These are phyloP conservation scores for Troides oblongomaculatus DNA, from an alignment of 2,888 invertebrate species.

Conservation along the genomic window DNA sequence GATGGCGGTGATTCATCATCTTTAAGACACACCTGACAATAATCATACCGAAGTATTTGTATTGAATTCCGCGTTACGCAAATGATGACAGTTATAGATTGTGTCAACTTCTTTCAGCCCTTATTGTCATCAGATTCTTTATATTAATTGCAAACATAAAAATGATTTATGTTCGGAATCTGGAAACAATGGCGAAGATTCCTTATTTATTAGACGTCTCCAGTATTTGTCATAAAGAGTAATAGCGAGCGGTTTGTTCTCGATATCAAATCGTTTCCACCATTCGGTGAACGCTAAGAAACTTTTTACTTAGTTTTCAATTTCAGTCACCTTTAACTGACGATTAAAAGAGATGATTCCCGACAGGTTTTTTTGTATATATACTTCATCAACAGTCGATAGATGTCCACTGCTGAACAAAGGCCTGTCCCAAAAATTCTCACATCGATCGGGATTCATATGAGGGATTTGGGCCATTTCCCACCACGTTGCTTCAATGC, in stretches of 20 bases:
- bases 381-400: too few species aligned
- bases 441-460: too few species aligned
- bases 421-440: too few species aligned
- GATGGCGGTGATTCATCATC: too few species aligned
- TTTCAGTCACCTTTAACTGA: too few species aligned
- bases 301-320: conserved; percentile 3
- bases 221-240: conserved; percentile 70
- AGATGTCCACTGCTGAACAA: too few species aligned
- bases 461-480: too few species aligned
- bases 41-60: too few species aligned
- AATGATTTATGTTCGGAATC: conserved; percentile 73
- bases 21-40: too few species aligned
- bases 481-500: too few species aligned
- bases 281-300: conserved; percentile 9
- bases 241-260: conserved; percentile 57
- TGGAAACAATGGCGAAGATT: conserved; percentile 69
- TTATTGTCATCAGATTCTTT: conserved; percentile 66
- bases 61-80: not conserved
- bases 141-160: conserved; percentile 78
- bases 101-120: conserved; percentile 48
- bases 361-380: too few species aligned
- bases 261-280: conserved; percentile 15
- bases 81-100: conserved; percentile 38
- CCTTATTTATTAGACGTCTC: conserved; percentile 70
- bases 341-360: too few species aligned